Percentiles rank a stretch among this genome's conserved stretches.
Evolutionary conservation across 2,113 vertebrate species (phyloP).

Genomic region (Nestor notabilis): DNA sequence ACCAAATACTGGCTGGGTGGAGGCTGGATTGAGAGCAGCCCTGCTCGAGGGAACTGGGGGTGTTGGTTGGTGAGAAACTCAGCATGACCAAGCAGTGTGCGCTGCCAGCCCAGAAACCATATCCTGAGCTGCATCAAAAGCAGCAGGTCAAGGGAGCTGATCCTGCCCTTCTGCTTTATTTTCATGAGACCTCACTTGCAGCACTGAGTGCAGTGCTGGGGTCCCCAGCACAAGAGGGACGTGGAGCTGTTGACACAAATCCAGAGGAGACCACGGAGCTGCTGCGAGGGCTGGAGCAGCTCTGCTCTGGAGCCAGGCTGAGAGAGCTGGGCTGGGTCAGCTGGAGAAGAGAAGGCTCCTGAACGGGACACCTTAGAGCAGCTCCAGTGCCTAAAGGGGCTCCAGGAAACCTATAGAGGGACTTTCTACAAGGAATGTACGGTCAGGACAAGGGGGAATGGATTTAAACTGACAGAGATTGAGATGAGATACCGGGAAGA

Average conservation of each 20-base stretch:
- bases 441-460: no score
- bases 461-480: no score
- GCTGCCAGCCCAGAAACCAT: neutral
- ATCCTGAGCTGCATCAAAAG: neutral
- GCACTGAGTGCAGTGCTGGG: neutral
- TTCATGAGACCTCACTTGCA: neutral
- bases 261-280: neutral
- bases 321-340: no score
- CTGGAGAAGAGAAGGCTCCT: no score
- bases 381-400: no score
- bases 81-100: neutral
- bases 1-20: neutral
- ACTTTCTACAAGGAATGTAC: no score
- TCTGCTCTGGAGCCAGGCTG: neutral
- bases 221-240: neutral
- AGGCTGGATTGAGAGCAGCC: neutral
- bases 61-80: neutral
- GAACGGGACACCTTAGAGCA: no score
- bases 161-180: neutral
- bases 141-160: neutral
- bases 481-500: no score
- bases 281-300: neutral
- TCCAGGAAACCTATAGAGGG: no score
- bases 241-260: neutral
- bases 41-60: no score